These are phyloP conservation scores for Craniophora ligustri DNA, from an alignment of 2,888 invertebrate species.

Conservation along the genomic window DNA sequence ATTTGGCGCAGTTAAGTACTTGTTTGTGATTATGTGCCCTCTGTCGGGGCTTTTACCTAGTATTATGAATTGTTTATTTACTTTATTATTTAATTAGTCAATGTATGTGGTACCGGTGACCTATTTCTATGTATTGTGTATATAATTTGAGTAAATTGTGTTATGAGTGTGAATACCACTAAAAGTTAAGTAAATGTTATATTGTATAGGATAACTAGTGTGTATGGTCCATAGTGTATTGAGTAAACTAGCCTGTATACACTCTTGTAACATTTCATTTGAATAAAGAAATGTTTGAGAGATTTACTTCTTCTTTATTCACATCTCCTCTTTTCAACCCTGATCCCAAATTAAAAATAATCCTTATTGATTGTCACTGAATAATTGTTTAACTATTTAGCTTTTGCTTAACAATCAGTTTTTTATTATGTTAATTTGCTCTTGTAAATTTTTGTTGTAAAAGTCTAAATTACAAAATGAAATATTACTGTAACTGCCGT, in stretches of 20 bases:
- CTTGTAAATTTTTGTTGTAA: too few relatives aligned
- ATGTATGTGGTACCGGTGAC: constrained; percentile 51
- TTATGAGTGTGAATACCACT: constrained; percentile 35
- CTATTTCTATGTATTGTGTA: constrained; percentile 46
- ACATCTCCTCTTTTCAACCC: constrained; percentile 59
- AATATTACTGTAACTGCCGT: too few relatives aligned
- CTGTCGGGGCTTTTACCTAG: constrained; percentile 48
- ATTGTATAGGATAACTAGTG: constrained; percentile 65
- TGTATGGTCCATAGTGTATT: constrained; percentile 60
- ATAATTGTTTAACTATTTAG: neutral
- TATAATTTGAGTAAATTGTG: constrained; percentile 43
- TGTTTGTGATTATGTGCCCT: constrained; percentile 47
- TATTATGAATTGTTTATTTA: constrained; percentile 48
- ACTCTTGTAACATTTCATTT: constrained; percentile 77
- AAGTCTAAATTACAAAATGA: too few relatives aligned
- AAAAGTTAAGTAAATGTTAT: constrained; percentile 51
- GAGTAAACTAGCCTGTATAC: constrained; percentile 66
- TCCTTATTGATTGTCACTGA: constrained; percentile 16
- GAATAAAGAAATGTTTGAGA: constrained; percentile 82
- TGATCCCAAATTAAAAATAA: constrained; percentile 31
- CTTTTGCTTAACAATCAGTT: neutral
- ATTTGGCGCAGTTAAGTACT: constrained; percentile 28
- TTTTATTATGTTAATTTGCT: neutral
- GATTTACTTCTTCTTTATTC: constrained; percentile 75
- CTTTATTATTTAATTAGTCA: constrained; percentile 49